Conservation (phyloP, 2,888 invertebrate genomes). For the Patella depressa region DNA sequence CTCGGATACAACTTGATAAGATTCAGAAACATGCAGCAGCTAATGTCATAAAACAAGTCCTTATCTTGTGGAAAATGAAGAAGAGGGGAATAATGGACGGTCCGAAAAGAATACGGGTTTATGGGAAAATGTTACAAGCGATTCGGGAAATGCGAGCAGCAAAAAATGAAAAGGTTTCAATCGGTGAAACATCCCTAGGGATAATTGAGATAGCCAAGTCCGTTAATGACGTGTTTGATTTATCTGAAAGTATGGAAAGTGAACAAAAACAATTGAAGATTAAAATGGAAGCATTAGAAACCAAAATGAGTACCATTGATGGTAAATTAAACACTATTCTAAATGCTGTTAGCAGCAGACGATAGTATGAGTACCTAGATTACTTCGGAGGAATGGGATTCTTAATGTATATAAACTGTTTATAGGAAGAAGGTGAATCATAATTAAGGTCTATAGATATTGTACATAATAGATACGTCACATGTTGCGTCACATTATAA, state of each 20-base stretch:
- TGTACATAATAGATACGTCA: no score
- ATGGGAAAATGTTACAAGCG: constrained; percentile 51
- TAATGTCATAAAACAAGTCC: constrained; percentile 58
- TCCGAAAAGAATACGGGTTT: constrained; percentile 37
- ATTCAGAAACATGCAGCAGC: constrained; percentile 56
- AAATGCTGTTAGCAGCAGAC: neutral
- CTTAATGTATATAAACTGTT: neutral
- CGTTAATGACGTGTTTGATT: constrained; percentile 48
- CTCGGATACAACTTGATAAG: constrained; percentile 56
- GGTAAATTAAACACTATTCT: constrained; percentile 45
- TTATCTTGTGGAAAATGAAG: constrained; percentile 53
- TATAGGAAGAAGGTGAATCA: neutral
- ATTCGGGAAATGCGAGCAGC: constrained; percentile 55
- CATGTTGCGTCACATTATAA: no score
- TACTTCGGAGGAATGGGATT: neutral
- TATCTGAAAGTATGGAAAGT: constrained; percentile 45
- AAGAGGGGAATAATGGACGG: constrained; percentile 33
- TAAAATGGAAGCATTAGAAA: constrained; percentile 46
- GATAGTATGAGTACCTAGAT: no score
- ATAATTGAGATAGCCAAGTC: constrained; percentile 52
- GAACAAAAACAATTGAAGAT: constrained; percentile 45
- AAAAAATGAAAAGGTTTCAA: constrained; percentile 49
- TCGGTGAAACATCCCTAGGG: constrained; percentile 56
- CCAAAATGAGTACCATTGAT: constrained; percentile 43
- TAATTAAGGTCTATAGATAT: no score